Base-by-base conservation (phyloP, 2,888 invertebrate genomes). In the Rhodophaea formosa region DNA sequence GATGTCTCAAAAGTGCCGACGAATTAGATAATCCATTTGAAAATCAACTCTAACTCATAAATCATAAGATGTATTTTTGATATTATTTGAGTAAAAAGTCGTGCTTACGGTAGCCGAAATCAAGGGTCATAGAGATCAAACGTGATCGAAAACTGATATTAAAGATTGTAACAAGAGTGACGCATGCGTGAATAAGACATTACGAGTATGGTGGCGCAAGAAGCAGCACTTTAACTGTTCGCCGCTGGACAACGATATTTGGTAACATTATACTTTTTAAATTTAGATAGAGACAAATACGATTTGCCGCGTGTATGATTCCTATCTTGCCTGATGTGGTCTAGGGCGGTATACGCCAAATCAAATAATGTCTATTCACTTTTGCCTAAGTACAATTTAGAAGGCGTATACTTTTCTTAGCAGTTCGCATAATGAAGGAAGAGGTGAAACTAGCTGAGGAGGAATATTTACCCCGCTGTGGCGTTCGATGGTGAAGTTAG, bases 121-220 rank as follows among this genome's bases (percentile, higher is more conserved):
- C 81, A 80, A 78, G 87, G 90, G 90, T 90, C 90, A 87, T 59
- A 74, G 77, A 86, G 90, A 86, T 88, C 89, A 88, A 82, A 65
- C 86, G 84, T 86, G 89, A 88, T 88, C 83, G 76, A 85, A 87
- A 88, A 87, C 84, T 88, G 88, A 89, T 89, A 87, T 84, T 80
- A 81, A 77, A 84, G 84, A 87, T 87, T 79, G 80, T 80, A 75
- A 75, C 67, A 67, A 76, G 78, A 87, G 80, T 84, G 88, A 87
- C 81, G 86, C 80, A 88, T 84, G 88, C 87, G 85, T 88, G 86
- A 87, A 88, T 88, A 82, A 89, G 84, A 85, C 86, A 86, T 86
- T 84, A 84, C 77, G 39, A 23, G 39, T 51, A 12, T 16, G 35
- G 62, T 79, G 75, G 80, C 74, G 79, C 67, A 80, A 80, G 75